These are phyloP conservation scores for Sesia bembeciformis DNA, from an alignment of 2,888 invertebrate species.

Conservation along the genomic window DNA sequence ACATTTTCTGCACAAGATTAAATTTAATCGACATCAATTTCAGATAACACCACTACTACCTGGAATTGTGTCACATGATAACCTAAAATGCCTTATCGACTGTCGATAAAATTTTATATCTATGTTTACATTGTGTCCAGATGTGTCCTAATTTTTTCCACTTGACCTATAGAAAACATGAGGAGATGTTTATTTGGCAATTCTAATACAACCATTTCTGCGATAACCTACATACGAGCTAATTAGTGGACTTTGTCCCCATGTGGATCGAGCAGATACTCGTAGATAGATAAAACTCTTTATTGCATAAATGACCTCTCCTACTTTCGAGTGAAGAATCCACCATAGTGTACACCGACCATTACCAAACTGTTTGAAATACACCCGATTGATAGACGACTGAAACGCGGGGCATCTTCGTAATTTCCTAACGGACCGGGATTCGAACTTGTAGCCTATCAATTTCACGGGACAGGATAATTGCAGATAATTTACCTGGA, in stretches of 20 bases:
- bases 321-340: too few species aligned
- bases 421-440: constrained; percentile 4
- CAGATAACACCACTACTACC: background rate
- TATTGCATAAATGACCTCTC: too few species aligned
- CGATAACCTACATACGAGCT: too few species aligned
- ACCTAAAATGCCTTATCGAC: constrained; percentile 1
- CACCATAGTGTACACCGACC: background rate
- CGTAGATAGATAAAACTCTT: too few species aligned
- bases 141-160: background rate
- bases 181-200: background rate
- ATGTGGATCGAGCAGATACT: too few species aligned
- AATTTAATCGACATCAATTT: too few species aligned
- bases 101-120: background rate
- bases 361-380: background rate
- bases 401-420: background rate
- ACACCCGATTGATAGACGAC: background rate
- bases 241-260: too few species aligned
- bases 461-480: constrained; percentile 7
- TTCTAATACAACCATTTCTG: background rate
- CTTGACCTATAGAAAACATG: background rate
- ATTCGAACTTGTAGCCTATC: constrained; percentile 4
- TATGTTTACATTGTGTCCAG: background rate
- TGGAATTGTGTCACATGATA: constrained; percentile 6
- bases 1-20: too few species aligned
- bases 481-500: constrained; percentile 4